These are phyloP conservation scores for Cephus sareptanus DNA, from an alignment of 2,888 invertebrate species.

Conservation along the genomic window DNA sequence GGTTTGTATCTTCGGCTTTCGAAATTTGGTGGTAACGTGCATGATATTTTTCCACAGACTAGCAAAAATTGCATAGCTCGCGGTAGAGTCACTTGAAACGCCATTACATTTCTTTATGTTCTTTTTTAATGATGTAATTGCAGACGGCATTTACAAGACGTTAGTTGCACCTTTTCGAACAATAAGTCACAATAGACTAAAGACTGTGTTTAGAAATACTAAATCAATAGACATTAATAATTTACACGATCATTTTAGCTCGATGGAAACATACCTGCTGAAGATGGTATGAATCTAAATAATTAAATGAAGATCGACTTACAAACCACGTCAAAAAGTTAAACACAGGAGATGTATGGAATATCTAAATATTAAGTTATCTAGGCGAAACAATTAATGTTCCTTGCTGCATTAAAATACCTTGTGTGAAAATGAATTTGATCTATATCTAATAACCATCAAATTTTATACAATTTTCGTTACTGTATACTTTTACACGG, in stretches of 20 bases:
- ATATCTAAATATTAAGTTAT: neutral
- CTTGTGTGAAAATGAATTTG: too few relatives aligned
- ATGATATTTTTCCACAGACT: slow-evolving; percentile 36
- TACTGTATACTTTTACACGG: too few relatives aligned
- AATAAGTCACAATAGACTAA: neutral
- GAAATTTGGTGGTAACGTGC: slow-evolving; percentile 41
- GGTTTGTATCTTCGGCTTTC: slow-evolving; percentile 14
- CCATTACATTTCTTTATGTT: neutral
- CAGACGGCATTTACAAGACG: neutral
- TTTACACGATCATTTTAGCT: neutral
- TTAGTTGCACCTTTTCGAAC: neutral
- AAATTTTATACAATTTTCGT: too few relatives aligned
- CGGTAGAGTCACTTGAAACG: neutral
- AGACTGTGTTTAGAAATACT: neutral
- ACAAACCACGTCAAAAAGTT: neutral
- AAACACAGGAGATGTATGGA: neutral
- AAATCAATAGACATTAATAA: neutral
- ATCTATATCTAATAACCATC: too few relatives aligned
- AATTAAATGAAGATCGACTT: neutral
- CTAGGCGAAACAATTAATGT: neutral
- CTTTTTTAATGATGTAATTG: neutral
- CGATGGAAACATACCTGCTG: neutral
- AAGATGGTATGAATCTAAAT: neutral
- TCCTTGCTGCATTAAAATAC: neutral
- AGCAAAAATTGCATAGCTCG: slow-evolving; percentile 21